Evolutionary conservation across 2,113 vertebrate species (phyloP).

Genomic region (Bothrops jararaca): DNA sequence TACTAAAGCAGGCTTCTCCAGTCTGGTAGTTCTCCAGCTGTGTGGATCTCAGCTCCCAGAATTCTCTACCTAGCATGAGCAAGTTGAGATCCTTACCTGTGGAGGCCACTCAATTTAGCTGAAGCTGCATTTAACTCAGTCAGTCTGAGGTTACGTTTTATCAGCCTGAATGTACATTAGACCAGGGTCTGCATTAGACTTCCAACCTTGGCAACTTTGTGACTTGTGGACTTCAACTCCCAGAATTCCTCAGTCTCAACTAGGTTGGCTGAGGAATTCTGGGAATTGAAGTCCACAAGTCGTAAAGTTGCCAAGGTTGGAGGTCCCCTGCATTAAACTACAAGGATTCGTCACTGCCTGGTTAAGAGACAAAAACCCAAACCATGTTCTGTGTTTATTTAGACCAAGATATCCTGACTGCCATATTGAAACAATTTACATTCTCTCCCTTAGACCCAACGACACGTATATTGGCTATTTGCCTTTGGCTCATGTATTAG

Average conservation of each 20-base stretch:
- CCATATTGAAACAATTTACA: background rate
- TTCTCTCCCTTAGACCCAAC: slow-evolving; percentile 72
- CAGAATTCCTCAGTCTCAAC: background rate
- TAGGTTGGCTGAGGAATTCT: background rate
- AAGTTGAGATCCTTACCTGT: background rate
- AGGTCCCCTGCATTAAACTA: background rate
- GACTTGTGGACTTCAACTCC: background rate
- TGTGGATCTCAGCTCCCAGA: too few species aligned
- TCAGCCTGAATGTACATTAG: rapidly evolving
- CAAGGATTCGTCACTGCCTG: background rate
- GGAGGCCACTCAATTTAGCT: background rate
- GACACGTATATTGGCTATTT: slow-evolving; percentile 95
- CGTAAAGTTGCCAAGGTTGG: background rate
- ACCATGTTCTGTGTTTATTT: background rate
- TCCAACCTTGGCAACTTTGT: too few species aligned
- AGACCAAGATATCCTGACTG: background rate
- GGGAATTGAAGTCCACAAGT: background rate
- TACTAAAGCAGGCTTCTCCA: background rate
- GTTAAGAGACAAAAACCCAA: background rate
- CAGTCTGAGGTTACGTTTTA: background rate
- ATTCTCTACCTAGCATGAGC: too few species aligned
- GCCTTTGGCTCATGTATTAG: slow-evolving; percentile 93
- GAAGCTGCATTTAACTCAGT: background rate
- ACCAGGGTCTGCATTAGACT: background rate
- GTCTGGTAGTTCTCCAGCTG: background rate